phyloP scores from a whole-genome alignment of 2,888 invertebrate species.

The Boloria selene region DNA sequence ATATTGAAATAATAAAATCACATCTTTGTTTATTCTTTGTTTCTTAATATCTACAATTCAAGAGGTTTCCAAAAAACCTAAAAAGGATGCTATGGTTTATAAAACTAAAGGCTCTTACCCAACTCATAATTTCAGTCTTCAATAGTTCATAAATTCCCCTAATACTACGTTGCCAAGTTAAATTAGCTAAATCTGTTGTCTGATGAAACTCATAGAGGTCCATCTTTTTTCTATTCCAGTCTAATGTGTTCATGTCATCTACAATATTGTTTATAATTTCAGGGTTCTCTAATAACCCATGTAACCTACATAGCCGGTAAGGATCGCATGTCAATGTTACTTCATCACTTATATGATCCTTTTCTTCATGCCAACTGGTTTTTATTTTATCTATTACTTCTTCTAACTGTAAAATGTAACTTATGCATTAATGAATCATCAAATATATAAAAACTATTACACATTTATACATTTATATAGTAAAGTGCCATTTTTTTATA shows the following conservation, averaged over 20 bases:
- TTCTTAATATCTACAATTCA: too few species aligned
- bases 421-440: neutral
- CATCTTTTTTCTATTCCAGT: constrained; percentile 90
- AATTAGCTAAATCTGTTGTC: constrained; percentile 85
- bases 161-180: constrained; percentile 82
- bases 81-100: too few species aligned
- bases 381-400: constrained; percentile 66
- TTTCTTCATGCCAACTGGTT: constrained; percentile 74
- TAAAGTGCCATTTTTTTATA: neutral
- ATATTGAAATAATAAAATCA: too few species aligned
- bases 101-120: constrained; percentile 73
- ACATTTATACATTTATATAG: too few species aligned
- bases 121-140: constrained; percentile 84
- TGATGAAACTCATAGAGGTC: constrained; percentile 95
- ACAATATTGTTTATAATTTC: constrained; percentile 83
- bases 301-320: constrained; percentile 85
- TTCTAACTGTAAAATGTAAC: constrained; percentile 60
- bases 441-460: too few species aligned
- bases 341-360: constrained; percentile 61
- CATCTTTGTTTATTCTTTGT: too few species aligned
- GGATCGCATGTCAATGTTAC: constrained; percentile 84
- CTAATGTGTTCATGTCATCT: constrained; percentile 85
- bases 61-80: too few species aligned
- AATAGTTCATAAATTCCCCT: constrained; percentile 84
- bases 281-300: constrained; percentile 82